A percentile compares a stretch with the other conserved stretches of the same genome.
Conservation (phyloP, 64 coral and sea anemone species). For the Pocillopora damicornis region DNA sequence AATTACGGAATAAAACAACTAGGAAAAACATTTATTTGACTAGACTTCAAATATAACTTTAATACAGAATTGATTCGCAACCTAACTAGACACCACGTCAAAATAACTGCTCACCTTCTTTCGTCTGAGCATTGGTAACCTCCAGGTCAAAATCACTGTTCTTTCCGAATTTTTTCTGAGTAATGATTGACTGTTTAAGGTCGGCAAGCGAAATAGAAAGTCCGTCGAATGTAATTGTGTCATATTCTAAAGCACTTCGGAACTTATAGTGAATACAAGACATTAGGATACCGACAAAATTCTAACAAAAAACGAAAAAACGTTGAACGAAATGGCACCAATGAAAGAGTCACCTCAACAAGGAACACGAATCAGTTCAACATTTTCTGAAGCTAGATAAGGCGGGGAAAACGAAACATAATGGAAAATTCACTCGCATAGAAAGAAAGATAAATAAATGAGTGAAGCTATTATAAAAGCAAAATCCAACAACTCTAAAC, state of each 20-base stretch:
- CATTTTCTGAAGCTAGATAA: neutral
- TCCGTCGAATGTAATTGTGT: slow-evolving; percentile 96
- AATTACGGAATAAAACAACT: too few species aligned
- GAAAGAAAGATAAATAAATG: neutral
- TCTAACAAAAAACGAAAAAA: neutral
- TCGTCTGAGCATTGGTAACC: slow-evolving; percentile 96
- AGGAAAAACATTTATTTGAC: neutral
- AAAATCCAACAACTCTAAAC: neutral
- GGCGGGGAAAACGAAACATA: neutral
- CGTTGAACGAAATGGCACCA: neutral
- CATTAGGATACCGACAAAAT: slow-evolving; percentile 32
- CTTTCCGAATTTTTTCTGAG: slow-evolving; percentile 96
- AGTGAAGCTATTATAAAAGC: neutral
- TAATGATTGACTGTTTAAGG: slow-evolving; percentile 91
- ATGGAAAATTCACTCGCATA: neutral
- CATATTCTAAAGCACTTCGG: slow-evolving; percentile 96
- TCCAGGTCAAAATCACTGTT: slow-evolving; percentile 97
- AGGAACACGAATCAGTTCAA: neutral
- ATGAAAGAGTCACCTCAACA: neutral
- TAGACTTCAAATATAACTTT: neutral
- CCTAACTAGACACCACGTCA: neutral
- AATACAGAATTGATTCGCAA: neutral
- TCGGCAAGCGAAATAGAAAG: slow-evolving; percentile 94
- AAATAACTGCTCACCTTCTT: slow-evolving; percentile 72
- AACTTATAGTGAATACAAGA: slow-evolving; percentile 99